phyloP scores from a whole-genome alignment of 2,113 vertebrate genomes.

The Thoracochromis brauschi region DNA sequence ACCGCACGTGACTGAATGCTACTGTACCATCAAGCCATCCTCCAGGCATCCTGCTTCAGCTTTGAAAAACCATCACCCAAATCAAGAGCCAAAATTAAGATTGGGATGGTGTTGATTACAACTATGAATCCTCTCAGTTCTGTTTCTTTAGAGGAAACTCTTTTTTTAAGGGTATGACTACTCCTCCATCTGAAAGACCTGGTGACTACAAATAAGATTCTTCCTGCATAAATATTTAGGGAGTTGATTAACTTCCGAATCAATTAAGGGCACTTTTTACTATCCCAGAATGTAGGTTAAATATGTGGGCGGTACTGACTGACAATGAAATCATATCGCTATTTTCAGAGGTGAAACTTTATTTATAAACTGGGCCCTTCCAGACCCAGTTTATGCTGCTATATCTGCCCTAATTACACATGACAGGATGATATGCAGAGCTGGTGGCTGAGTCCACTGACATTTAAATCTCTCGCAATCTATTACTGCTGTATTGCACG shows the following conservation, averaged over 20 bases:
- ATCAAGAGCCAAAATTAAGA: neutral
- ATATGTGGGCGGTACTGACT: constrained; percentile 22
- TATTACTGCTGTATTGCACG: neutral
- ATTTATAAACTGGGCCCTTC: constrained; percentile 36
- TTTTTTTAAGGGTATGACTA: neutral
- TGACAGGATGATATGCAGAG: neutral
- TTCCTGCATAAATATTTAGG: neutral
- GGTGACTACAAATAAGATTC: neutral
- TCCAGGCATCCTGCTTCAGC: constrained; percentile 9
- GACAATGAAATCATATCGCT: constrained; percentile 50
- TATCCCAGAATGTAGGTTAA: constrained; percentile 59
- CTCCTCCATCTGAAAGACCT: neutral
- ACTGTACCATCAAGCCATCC: constrained; percentile 26
- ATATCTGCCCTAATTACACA: constrained; percentile 37
- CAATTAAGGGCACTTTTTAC: constrained; percentile 23
- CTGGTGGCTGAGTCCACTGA: neutral
- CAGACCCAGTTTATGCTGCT: constrained; percentile 40
- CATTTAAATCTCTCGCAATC: neutral
- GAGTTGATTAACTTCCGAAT: constrained; percentile 37
- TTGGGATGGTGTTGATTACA: neutral
- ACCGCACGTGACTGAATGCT: constrained; percentile 47
- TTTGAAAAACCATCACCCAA: constrained; percentile 19
- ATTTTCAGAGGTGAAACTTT: constrained; percentile 58
- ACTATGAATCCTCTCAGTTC: neutral
- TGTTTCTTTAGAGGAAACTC: neutral